phyloP scores from a whole-genome alignment of 2,113 vertebrate genomes.

The Salvator merianae region DNA sequence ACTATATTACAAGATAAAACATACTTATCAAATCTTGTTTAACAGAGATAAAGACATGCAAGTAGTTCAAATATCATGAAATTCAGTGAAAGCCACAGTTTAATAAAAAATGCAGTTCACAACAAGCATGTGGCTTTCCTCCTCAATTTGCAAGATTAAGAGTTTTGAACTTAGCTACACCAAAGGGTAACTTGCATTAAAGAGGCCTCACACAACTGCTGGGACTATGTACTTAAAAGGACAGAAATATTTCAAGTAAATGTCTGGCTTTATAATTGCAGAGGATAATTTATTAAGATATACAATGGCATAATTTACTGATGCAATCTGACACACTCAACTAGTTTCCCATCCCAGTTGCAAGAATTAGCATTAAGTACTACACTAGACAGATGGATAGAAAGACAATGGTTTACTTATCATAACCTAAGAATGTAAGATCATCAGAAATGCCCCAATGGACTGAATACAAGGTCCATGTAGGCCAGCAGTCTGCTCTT shows the following conservation, averaged over 20 bases:
- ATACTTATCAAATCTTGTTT: background rate
- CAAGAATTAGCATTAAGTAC: background rate
- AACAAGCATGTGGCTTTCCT: background rate
- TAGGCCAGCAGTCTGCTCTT: no score
- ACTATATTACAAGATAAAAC: background rate
- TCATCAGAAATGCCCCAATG: no score
- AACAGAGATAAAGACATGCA: no score
- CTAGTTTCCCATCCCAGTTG: background rate
- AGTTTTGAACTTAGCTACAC: background rate
- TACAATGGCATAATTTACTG: background rate
- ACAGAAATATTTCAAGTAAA: background rate
- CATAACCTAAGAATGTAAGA: background rate
- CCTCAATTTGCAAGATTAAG: background rate
- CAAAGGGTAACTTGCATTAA: background rate
- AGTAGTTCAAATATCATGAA: background rate
- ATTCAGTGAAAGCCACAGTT: background rate
- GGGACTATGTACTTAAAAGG: background rate
- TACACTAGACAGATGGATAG: background rate
- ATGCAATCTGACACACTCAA: background rate
- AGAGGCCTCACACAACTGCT: background rate
- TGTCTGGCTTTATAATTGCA: background rate
- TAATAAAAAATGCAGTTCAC: background rate
- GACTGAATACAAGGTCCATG: no score
- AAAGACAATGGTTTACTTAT: background rate
- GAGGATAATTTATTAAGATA: background rate